Conservation (phyloP, 2,888 invertebrate genomes). For the Thereva unica region DNA sequence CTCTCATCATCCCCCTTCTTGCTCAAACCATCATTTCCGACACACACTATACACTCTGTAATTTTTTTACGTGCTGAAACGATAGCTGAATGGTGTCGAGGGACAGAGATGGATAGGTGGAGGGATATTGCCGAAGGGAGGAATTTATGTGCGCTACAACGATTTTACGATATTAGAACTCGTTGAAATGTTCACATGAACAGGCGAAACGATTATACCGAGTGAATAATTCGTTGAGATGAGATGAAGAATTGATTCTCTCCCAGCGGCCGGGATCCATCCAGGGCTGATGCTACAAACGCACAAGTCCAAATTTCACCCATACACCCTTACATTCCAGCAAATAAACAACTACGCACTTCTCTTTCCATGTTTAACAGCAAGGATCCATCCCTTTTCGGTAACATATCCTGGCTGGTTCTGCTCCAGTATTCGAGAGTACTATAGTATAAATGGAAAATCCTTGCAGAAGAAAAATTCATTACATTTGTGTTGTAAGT, state of each 20-base stretch:
- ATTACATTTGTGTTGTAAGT: too few species aligned
- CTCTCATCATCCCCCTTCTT: too few species aligned
- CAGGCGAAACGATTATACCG: slow-evolving; percentile 35
- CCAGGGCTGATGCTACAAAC: slow-evolving; percentile 21
- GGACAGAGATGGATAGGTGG: slow-evolving; percentile 23
- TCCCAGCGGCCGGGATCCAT: slow-evolving; percentile 22
- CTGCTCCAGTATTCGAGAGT: too few species aligned
- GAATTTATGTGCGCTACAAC: slow-evolving; percentile 30
- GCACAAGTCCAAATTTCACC: neutral
- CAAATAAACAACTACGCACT: neutral
- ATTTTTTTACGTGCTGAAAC: slow-evolving; percentile 20
- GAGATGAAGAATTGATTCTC: slow-evolving; percentile 39
- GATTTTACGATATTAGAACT: slow-evolving; percentile 37
- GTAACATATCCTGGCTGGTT: too few species aligned
- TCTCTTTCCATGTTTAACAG: slow-evolving; percentile 5
- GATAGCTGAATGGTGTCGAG: slow-evolving; percentile 29
- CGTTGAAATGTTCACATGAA: slow-evolving; percentile 35
- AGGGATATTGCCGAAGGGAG: slow-evolving; percentile 28
- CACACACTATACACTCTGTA: neutral
- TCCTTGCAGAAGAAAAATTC: too few species aligned
- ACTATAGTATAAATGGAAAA: too few species aligned
- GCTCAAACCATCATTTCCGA: too few species aligned
- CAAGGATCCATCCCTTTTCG: too few species aligned
- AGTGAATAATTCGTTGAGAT: slow-evolving; percentile 30
- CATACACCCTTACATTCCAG: slow-evolving; percentile 9